Evolutionary conservation across 2,113 vertebrate genomes (phyloP).

Genomic region (Urocynchramus pylzowi): DNA sequence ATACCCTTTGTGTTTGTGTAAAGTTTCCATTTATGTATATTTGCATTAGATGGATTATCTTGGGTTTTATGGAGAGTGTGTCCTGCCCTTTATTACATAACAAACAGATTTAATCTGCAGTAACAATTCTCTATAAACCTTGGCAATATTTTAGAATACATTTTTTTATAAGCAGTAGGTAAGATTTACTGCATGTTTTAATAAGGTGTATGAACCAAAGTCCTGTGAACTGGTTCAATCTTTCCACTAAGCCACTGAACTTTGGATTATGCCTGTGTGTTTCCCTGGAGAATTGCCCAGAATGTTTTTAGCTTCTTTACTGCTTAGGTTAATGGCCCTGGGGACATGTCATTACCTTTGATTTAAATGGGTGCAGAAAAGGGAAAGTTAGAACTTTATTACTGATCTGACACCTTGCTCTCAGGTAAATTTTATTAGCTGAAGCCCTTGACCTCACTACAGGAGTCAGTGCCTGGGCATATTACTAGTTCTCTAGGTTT

Average conservation of each 20-base stretch:
- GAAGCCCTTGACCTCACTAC: background rate
- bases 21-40: background rate
- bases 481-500: background rate
- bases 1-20: background rate
- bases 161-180: background rate
- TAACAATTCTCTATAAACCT: background rate
- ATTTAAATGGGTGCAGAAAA: background rate
- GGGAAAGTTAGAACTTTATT: background rate
- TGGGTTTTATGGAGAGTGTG: background rate
- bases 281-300: background rate
- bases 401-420: background rate
- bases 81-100: background rate
- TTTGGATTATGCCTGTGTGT: background rate
- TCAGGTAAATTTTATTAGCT: background rate
- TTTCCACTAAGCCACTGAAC: background rate
- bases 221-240: background rate
- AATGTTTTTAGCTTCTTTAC: background rate
- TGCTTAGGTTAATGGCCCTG: background rate
- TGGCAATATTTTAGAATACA: background rate
- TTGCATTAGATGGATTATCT: background rate
- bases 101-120: background rate
- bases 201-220: background rate
- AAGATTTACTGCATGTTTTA: background rate
- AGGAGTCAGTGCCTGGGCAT: background rate
- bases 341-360: background rate